Conservation (phyloP, 2,888 invertebrate genomes). For the Phyllotreta cruciferae region DNA sequence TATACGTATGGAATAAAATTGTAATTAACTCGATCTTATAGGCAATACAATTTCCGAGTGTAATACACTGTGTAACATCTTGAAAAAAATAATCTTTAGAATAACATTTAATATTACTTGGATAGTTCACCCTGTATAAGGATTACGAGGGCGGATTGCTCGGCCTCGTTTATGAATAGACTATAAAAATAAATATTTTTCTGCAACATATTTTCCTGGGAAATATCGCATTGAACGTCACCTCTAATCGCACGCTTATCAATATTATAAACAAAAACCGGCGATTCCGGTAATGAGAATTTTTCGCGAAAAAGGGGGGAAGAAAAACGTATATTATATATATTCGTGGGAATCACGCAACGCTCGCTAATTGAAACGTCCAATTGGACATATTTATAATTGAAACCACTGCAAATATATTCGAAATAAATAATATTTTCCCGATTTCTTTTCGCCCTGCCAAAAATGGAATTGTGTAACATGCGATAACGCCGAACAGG, state of each 20-base stretch:
- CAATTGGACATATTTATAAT: constrained; percentile 57
- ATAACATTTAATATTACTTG: background rate
- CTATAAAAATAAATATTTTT: background rate
- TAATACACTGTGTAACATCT: background rate
- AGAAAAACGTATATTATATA: constrained; percentile 21
- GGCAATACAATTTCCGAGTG: background rate
- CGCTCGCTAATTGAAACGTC: constrained; percentile 56
- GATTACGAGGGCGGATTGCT: no score
- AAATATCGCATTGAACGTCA: background rate
- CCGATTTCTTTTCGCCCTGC: constrained; percentile 44
- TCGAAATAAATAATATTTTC: constrained; percentile 50
- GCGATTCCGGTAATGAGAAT: constrained; percentile 12
- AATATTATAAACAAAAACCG: constrained; percentile 12
- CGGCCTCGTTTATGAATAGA: no score
- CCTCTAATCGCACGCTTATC: constrained; percentile 8
- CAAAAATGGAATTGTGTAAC: constrained; percentile 40
- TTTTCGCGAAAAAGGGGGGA: constrained; percentile 23
- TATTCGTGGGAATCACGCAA: constrained; percentile 50
- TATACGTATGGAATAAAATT: constrained; percentile 4
- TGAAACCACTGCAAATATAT: constrained; percentile 54
- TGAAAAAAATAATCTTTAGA: background rate
- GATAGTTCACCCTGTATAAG: no score
- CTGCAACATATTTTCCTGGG: background rate
- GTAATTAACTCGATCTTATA: background rate
- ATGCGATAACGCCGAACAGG: constrained; percentile 35